Percentiles rank a stretch among this genome's conserved stretches.
Evolutionary conservation across 2,113 vertebrate species (phyloP).

Genomic region (Cinclus cinclus): DNA sequence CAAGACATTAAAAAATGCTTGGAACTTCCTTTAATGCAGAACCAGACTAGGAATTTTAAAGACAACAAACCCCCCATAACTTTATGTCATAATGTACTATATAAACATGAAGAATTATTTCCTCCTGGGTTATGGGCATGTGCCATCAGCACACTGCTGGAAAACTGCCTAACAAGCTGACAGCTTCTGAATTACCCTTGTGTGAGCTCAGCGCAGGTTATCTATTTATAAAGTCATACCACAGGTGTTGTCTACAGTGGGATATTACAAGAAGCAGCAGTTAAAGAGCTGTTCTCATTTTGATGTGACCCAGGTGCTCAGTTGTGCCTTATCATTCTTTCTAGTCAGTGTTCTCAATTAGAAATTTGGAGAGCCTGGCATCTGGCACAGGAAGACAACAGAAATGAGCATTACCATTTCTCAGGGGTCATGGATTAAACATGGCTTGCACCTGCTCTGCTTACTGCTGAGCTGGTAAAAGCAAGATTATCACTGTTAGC

Average conservation of each 20-base stretch:
- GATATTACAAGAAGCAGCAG: not conserved
- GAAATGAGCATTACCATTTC: not conserved
- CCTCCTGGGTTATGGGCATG: not conserved
- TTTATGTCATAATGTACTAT: not conserved
- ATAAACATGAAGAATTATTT: not conserved
- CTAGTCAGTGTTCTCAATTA: not conserved
- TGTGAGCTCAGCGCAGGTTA: constrained; percentile 3
- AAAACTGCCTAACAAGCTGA: constrained; percentile 34
- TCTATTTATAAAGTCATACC: constrained; percentile 40
- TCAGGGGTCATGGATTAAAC: constrained; percentile 46
- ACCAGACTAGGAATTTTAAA: not conserved
- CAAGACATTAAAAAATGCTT: not conserved
- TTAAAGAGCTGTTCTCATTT: constrained; percentile 17
- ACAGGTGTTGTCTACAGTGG: constrained; percentile 16
- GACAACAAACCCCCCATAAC: not conserved
- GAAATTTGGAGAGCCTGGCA: constrained; percentile 2
- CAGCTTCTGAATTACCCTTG: constrained; percentile 14
- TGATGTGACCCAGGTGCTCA: not conserved
- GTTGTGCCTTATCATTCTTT: not conserved
- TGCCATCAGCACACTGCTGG: not conserved
- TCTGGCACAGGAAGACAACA: constrained; percentile 27
- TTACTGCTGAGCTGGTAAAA: constrained; percentile 48
- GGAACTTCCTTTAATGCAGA: not conserved
- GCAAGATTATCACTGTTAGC: not conserved
- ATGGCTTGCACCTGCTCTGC: constrained; percentile 44